These are phyloP conservation scores for Pinctada fucata DNA, from an alignment of 2,888 invertebrate genomes.

Conservation along the genomic window DNA sequence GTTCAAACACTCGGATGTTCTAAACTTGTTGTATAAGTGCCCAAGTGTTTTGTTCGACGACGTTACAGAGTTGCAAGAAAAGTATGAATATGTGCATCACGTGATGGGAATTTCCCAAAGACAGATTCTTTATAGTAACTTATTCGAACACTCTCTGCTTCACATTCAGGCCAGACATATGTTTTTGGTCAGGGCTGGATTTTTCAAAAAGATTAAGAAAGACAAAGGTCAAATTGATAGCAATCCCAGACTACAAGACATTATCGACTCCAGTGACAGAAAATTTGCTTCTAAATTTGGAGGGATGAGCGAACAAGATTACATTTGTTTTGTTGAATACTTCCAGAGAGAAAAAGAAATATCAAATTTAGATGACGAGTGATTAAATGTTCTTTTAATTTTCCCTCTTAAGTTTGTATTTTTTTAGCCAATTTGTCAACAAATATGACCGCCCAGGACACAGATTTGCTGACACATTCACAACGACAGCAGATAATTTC, in stretches of 20 bases:
- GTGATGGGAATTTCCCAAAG: conserved; percentile 58
- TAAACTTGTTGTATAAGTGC: conserved; percentile 40
- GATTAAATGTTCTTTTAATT: no score
- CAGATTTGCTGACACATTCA: no score
- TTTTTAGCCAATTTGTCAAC: no score
- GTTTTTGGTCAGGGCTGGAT: conserved; percentile 55
- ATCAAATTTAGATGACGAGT: no score
- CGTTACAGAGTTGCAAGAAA: conserved; percentile 44
- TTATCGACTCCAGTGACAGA: conserved; percentile 52
- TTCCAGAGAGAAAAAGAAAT: conserved; percentile 18
- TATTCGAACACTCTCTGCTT: conserved; percentile 51
- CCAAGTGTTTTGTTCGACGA: conserved; percentile 51
- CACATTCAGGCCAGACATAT: conserved; percentile 57
- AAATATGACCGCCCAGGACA: no score
- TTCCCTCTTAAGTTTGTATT: no score
- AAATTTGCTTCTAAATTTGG: conserved; percentile 57
- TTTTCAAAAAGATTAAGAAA: conserved; percentile 45
- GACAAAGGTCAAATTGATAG: conserved; percentile 43
- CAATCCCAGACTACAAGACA: conserved; percentile 53
- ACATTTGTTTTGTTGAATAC: conserved; percentile 46
- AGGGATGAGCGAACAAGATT: conserved; percentile 52
- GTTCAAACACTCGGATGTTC: conserved; percentile 52
- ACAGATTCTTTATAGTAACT: conserved; percentile 53
- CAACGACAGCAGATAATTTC: no score
- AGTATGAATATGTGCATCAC: conserved; percentile 55